phyloP scores from a whole-genome alignment of 2,113 vertebrate genomes.

The Prolemur simus region DNA sequence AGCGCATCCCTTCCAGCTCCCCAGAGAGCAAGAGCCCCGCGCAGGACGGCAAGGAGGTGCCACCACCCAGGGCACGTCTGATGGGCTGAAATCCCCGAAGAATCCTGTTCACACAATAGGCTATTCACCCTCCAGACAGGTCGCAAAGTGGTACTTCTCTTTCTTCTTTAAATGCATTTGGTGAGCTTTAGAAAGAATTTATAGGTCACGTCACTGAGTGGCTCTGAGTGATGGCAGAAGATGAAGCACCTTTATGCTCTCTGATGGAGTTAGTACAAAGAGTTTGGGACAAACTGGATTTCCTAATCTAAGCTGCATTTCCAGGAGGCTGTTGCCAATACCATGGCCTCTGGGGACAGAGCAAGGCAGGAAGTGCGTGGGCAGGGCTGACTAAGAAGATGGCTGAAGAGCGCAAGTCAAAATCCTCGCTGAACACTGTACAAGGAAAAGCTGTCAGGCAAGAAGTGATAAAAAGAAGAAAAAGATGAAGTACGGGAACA shows the following conservation, averaged over 20 bases:
- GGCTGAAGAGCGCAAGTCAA: not conserved
- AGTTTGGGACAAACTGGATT: not conserved
- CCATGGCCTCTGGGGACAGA: not conserved
- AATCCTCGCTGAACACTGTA: not conserved
- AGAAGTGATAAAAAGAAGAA: accelerated
- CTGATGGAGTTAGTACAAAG: accelerated
- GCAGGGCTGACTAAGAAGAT: not conserved
- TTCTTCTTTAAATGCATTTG: not conserved
- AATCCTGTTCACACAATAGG: accelerated
- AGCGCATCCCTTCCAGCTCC: not conserved
- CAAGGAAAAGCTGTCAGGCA: not conserved
- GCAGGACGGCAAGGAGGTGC: not conserved
- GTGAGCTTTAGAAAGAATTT: not conserved
- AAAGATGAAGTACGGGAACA: not conserved
- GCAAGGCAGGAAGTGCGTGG: not conserved
- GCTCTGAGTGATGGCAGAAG: not conserved
- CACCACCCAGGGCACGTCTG: not conserved
- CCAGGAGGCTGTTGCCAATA: not conserved
- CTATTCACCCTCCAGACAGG: not conserved
- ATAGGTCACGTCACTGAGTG: not conserved
- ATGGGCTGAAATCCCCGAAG: not conserved
- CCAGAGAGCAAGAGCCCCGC: not conserved
- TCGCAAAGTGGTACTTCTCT: not conserved
- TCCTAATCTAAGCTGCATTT: not conserved
- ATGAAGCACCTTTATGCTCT: too few species aligned